These are phyloP conservation scores for Dallia pectoralis DNA, from an alignment of 2,797 vertebrate genomes.

Conservation along the genomic window DNA sequence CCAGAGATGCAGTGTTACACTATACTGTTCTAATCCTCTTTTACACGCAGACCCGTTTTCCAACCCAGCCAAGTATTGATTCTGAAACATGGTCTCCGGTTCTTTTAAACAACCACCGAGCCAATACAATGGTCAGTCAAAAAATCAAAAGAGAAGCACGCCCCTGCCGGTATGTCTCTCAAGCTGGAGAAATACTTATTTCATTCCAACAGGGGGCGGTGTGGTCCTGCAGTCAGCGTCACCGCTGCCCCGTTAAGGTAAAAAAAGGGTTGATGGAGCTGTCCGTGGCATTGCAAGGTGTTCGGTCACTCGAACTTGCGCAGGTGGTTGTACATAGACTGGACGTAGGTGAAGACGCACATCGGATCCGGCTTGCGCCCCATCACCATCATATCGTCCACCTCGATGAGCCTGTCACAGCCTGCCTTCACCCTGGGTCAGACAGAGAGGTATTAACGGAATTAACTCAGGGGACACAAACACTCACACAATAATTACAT, in stretches of 20 bases:
- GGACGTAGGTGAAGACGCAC: slow-evolving; percentile 98
- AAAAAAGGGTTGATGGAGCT: not conserved
- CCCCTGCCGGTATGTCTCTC: not conserved
- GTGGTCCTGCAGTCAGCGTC: slow-evolving; percentile 19
- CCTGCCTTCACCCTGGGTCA: slow-evolving; percentile 82
- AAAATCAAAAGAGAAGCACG: not conserved
- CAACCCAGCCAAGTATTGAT: not conserved
- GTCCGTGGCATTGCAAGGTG: not conserved
- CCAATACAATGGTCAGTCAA: not conserved
- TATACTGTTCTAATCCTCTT: slow-evolving; percentile 19
- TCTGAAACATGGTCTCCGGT: not conserved
- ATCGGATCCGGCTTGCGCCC: slow-evolving; percentile 95
- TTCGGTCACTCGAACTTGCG: slow-evolving; percentile 85
- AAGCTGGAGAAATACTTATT: not conserved
- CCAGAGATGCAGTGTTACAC: slow-evolving; percentile 42
- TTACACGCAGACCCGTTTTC: not conserved
- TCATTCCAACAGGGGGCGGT: slow-evolving; percentile 39
- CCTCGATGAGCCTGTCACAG: slow-evolving; percentile 95
- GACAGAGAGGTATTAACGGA: too few species aligned
- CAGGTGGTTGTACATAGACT: slow-evolving; percentile 96
- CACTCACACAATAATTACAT: too few species aligned
- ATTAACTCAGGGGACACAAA: too few species aligned
- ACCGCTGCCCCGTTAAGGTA: not conserved
- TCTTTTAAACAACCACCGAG: not conserved
- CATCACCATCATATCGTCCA: slow-evolving; percentile 99